Conservation (phyloP, 2,113 vertebrate genomes). For the Lycocorax pyrrhopterus region DNA sequence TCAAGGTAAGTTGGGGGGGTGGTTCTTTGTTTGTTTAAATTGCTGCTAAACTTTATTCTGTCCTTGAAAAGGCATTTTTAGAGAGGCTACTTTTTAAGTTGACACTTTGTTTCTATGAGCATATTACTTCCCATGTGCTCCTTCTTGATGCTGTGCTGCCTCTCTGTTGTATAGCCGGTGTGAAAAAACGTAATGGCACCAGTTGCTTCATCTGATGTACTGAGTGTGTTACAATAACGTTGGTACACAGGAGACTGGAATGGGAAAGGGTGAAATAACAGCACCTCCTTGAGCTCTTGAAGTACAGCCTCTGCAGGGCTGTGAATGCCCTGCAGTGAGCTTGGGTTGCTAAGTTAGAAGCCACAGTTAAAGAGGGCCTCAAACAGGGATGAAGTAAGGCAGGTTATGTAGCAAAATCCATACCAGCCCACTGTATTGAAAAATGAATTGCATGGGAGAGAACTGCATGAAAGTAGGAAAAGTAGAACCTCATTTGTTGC, state of each 20-base stretch:
- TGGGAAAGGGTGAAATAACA: not conserved
- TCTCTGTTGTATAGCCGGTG: not conserved
- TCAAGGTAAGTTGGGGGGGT: not conserved
- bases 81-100: not conserved
- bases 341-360: not conserved
- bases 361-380: not conserved
- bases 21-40: not conserved
- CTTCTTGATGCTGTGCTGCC: not conserved
- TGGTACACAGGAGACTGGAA: not conserved
- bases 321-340: not conserved
- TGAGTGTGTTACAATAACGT: not conserved
- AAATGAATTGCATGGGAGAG: not conserved
- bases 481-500: not conserved
- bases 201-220: not conserved
- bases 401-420: not conserved
- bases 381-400: not conserved
- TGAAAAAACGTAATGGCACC: not conserved
- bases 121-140: rapidly evolving
- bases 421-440: not conserved
- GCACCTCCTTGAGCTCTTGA: not conserved
- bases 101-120: not conserved
- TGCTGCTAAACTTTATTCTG: not conserved
- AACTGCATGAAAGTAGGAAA: not conserved
- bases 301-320: not conserved
- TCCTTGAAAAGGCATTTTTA: not conserved